phyloP scores from a whole-genome alignment of 2,797 vertebrate genomes.

The Semotilus atromaculatus region DNA sequence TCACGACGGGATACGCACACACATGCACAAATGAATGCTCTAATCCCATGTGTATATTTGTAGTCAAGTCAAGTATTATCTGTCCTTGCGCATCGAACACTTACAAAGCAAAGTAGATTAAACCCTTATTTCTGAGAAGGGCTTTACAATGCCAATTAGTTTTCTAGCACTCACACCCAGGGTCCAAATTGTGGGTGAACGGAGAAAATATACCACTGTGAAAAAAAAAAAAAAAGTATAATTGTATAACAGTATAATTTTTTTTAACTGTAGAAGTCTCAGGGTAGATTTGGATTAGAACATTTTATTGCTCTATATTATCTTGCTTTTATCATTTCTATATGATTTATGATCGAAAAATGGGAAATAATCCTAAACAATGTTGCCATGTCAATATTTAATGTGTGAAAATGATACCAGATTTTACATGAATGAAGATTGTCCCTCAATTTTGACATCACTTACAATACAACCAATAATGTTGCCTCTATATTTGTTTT shows the following conservation, averaged over 20 bases:
- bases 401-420: not conserved
- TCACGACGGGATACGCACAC: constrained; percentile 3
- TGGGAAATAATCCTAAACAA: not conserved
- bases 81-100: constrained; percentile 25
- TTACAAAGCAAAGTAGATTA: constrained; percentile 38
- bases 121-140: constrained; percentile 47
- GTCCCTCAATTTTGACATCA: not conserved
- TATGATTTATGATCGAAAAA: too few species aligned
- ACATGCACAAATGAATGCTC: constrained; percentile 7
- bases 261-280: too few species aligned
- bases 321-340: not conserved
- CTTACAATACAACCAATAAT: too few species aligned
- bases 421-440: not conserved
- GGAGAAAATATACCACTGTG: not conserved
- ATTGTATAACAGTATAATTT: too few species aligned
- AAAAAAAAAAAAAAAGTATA: too few species aligned
- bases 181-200: not conserved
- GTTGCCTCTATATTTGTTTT: too few species aligned
- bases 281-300: not conserved
- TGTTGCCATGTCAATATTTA: not conserved
- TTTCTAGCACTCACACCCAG: constrained; percentile 22
- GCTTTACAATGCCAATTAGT: constrained; percentile 32
- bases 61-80: constrained; percentile 19
- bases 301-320: not conserved
- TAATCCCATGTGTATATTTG: constrained; percentile 49